Evolutionary conservation across 2,888 invertebrate genomes (phyloP), one percentile per base, ranked within the genome.

Genomic region (Mayetiola destructor): DNA sequence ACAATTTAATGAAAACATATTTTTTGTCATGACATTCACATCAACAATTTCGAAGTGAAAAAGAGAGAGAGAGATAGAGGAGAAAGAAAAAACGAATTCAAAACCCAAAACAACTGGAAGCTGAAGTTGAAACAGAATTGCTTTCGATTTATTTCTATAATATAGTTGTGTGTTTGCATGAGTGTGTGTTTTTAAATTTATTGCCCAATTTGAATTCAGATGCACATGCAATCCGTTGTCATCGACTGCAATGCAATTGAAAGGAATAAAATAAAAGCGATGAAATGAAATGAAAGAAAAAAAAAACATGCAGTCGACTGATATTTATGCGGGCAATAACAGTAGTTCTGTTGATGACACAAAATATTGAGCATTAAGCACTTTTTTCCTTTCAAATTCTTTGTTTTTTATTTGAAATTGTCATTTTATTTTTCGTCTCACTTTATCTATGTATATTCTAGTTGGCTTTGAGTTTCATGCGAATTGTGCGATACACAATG

Each of bases 291-390:
- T n/a, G n/a, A n/a, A n/a, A n/a, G n/a, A n/a, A n/a, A n/a, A n/a
- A 6, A 23, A 23, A 42, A 42, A 42, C 21, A 42, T 23, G 42
- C 42, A 42, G 42, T 42, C 42, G n/a, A n/a, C n/a, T 42, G 23
- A 23, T 42, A 42, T 42, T 42, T 42, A 42, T 42, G 23, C 42
- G 42, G 42, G 42, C 23, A 42, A n/a, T n/a, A n/a, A 42, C 42
- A 42, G 42, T 42, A 21, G 42, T n/a, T n/a, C 42, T 42, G 42
- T 23, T 42, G 42, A 42, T 42, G 42, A 42, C 42, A 42, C 42
- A 23, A 42, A 23, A 21, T 23, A 42, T 42, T 42, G 21, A 23
- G n/a, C n/a, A n/a, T n/a, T n/a, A 23, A 6, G 16, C 37, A 16
- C 5, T 12, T 6, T 16, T 36, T 8, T 12, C n/a, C 36, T 36